phyloP scores from a whole-genome alignment of 2,797 vertebrate species.

The Iguana delicatissima region DNA sequence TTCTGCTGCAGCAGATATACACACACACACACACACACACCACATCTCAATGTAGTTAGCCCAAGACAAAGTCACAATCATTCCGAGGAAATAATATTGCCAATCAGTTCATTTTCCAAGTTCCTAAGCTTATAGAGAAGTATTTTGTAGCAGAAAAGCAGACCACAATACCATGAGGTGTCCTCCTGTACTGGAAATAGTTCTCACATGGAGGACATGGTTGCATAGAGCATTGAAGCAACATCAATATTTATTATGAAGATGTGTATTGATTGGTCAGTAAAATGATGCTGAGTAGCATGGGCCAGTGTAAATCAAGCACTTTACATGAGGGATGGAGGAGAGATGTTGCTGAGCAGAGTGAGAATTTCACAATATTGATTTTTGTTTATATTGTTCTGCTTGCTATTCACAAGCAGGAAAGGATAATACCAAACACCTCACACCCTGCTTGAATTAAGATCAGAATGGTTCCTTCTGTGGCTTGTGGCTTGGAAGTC shows the following conservation, averaged over 20 bases:
- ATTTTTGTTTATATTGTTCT: slow-evolving; percentile 65
- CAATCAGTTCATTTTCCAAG: too few relatives aligned
- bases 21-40: too few relatives aligned
- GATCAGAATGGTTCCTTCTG: slow-evolving; percentile 5
- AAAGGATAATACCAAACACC: slow-evolving; percentile 25
- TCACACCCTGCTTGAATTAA: background rate
- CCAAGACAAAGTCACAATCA: too few relatives aligned
- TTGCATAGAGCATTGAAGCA: slow-evolving; percentile 52
- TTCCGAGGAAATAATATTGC: background rate
- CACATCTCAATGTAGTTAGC: background rate
- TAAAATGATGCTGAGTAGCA: slow-evolving; percentile 74
- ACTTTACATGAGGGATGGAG: slow-evolving; percentile 59
- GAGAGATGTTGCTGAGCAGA: slow-evolving; percentile 39
- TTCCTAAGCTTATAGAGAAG: background rate
- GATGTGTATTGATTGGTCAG: slow-evolving; percentile 72
- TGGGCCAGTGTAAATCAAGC: slow-evolving; percentile 72
- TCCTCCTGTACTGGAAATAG: slow-evolving; percentile 45
- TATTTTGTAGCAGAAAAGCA: slow-evolving; percentile 42
- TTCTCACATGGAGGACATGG: slow-evolving; percentile 34
- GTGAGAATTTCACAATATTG: slow-evolving; percentile 53
- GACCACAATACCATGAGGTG: slow-evolving; percentile 43
- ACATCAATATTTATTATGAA: slow-evolving; percentile 77
- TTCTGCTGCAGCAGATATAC: background rate
- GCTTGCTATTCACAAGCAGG: slow-evolving; percentile 53
- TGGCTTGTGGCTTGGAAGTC: background rate